Base-by-base conservation (phyloP, 2,113 vertebrate species). In the Centropus unirufus region DNA sequence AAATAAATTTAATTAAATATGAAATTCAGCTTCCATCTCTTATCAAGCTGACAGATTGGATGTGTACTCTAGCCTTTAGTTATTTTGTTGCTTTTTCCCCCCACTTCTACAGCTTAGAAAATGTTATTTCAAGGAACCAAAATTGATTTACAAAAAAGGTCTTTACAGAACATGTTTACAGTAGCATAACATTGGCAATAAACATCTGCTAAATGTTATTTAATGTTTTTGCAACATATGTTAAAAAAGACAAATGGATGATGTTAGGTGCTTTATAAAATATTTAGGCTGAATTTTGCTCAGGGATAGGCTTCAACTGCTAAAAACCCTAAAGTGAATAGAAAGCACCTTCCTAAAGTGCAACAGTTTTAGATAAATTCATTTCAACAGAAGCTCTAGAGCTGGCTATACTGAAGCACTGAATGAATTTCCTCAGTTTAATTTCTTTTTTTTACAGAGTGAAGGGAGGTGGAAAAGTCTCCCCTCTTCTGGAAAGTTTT, bases 171-270 rank as follows among this genome's bases (percentile, higher is more conserved):
- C 47, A 54, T 69, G 49, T 72, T 91, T 75, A 52, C 9, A 49
- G 77, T 11, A 73, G 51, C 49, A n/a, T 12, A 82, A 87, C 4
- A 18, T 54, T 18, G 54, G 81, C 77, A 93, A 54, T 40, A 87
- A 93, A 73, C 87, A 92, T 57, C 84, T 85, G 87, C 89, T 85
- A 64, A 78, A 82, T 46, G 83, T 79, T 89, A 82, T 29, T 83
- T 82, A 58, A 49, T 14, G 83, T 5, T 58, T 73, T 44, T 68
- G 66, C 81, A 72, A 36, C 81, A 54, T 24, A 59, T 57, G 89
- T 27, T 72, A 23, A 17, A 17, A 30, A 78, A 26, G 62, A 82
- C 8, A 62, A 82, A 69, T 8, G 46, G 69, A 42, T 51, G 68
- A 18, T 51, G 30, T 54, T 1, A 4, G 39, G 80, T 40, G 83